A percentile compares a stretch with the other conserved stretches of the same genome.
These are phyloP conservation scores for Tholera decimalis DNA, from an alignment of 2,888 invertebrate species.

Conservation along the genomic window DNA sequence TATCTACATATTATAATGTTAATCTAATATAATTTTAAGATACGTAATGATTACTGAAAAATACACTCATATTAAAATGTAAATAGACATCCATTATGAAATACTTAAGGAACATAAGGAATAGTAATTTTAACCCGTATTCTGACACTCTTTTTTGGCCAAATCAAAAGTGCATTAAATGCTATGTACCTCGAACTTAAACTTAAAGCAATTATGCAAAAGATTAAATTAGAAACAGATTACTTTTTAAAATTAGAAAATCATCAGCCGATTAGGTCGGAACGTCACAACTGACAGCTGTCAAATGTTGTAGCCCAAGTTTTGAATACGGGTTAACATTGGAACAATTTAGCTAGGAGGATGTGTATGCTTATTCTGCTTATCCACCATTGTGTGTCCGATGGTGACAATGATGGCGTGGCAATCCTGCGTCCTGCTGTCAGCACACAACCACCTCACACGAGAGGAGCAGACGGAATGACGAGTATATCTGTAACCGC, in stretches of 20 bases:
- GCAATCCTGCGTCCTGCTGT: constrained; percentile 81
- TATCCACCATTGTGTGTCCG: constrained; percentile 82
- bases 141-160: constrained; percentile 1
- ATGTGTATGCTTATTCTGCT: constrained; percentile 84
- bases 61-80: constrained; percentile 5
- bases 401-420: constrained; percentile 86
- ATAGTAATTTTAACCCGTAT: constrained; percentile 26
- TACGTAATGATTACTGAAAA: constrained; percentile 10
- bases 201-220: background rate
- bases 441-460: constrained; percentile 86
- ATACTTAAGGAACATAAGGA: constrained; percentile 27
- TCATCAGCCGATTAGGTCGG: background rate
- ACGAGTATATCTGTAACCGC: constrained; percentile 84
- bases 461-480: constrained; percentile 87
- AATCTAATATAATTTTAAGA: background rate
- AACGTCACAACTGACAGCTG: background rate
- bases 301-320: background rate
- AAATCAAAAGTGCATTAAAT: background rate
- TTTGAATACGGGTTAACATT: constrained; percentile 34
- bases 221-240: background rate
- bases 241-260: background rate
- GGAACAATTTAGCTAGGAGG: constrained; percentile 72
- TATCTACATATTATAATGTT: background rate
- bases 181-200: background rate
- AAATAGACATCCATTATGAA: constrained; percentile 34